phyloP scores from a whole-genome alignment of 92 coral and sea anemone genomes.

The Zoanthus sociatus region DNA sequence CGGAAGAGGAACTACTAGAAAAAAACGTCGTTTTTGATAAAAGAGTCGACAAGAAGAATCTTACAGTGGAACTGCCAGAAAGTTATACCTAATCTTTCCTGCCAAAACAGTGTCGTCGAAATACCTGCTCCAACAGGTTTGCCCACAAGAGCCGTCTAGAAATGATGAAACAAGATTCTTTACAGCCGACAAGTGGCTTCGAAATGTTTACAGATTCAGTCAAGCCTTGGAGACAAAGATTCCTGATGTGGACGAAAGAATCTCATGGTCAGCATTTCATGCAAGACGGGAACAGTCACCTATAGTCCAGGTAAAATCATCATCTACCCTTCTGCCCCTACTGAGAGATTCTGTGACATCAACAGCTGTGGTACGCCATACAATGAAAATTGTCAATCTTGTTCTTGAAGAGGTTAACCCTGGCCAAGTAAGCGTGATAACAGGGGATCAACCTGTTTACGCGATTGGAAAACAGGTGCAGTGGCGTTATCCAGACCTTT shows the following conservation, averaged over 20 bases:
- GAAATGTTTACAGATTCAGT: too few species aligned
- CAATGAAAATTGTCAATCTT: slow-evolving; percentile 21
- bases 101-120: slow-evolving; percentile 32
- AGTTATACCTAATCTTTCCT: slow-evolving; percentile 33
- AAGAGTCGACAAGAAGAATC: background rate
- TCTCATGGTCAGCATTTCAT: slow-evolving; percentile 37
- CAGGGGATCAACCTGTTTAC: slow-evolving; percentile 51
- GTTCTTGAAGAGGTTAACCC: slow-evolving; percentile 23
- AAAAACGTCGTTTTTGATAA: background rate
- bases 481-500: too few species aligned
- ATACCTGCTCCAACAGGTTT: slow-evolving; percentile 30
- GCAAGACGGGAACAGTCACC: background rate
- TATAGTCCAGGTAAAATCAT: background rate
- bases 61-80: slow-evolving; percentile 33
- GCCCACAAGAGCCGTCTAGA: too few species aligned
- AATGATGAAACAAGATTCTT: background rate
- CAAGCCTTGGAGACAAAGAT: background rate
- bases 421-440: slow-evolving; percentile 27
- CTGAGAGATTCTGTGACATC: too few species aligned
- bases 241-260: background rate
- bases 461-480: slow-evolving; percentile 6
- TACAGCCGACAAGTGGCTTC: too few species aligned
- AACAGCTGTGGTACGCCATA: slow-evolving; percentile 35
- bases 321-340: slow-evolving; percentile 19
- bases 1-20: slow-evolving; percentile 10